Base-by-base conservation (phyloP, 2,888 invertebrate species). In the Diogma glabrata region DNA sequence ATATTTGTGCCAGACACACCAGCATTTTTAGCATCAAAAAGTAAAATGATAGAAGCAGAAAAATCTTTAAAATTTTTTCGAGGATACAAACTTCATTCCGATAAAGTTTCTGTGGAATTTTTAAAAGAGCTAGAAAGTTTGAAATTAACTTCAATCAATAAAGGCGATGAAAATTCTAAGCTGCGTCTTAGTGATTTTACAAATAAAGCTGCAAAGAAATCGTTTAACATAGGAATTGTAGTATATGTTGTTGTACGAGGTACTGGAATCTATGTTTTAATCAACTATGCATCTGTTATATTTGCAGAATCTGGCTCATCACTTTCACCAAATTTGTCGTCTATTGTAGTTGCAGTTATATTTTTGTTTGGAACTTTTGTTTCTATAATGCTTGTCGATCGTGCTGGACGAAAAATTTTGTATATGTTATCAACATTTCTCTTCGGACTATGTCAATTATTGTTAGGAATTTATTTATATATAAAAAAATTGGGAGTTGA, bases 231-330 rank as follows among this genome's bases (percentile, higher is more conserved):
- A 49, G 64, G 67, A 3, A 51, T 65, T 6, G 64, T 58, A 2
- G 55, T 70, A n/a, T 56, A 68, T 56, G 53, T 58, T 1, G 47
- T 65, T 8, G 66, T 67, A 56, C 66, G 67, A 52, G 56, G 63
- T 23, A 64, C 64, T 50, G 69, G 69, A 16, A 63, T 64, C 49
- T 69, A 66, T 49, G 67, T 64, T 4, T 61, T 69, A 63, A 50
- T 70, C 7, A 69, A 62, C 53, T 69, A 67, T 26, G 64, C 70
- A 4, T 66, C 66, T 1, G 56, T 59, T 6, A 67, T 70, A 16
- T 70, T 69, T 43, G 19, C 62, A 24, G 54, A 64, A 50, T 59
- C 68, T 7, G 70, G 69, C 0, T 66, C 67, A 12, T 64, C 56
- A 43, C 40, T 70, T 9, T 47, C 62, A 1, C 66, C 70, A 1